Conservation (phyloP, 2,113 vertebrate species). For the Microcebus ravelobensis region DNA sequence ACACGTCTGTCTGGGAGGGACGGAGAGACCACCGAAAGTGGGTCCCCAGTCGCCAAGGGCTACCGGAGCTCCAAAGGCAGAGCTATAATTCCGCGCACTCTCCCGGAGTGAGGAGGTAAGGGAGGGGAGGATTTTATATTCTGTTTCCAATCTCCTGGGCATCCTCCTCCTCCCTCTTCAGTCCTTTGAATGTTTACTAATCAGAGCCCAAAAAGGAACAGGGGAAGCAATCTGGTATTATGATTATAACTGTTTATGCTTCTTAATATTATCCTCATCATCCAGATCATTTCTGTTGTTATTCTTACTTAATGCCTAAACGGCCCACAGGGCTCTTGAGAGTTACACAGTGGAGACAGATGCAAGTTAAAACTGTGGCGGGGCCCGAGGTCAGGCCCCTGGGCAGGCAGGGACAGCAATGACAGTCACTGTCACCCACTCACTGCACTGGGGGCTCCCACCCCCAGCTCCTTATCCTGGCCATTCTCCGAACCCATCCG, state of each 20-base stretch:
- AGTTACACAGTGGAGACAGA: neutral
- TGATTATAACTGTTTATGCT: conserved; percentile 26
- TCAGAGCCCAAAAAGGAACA: conserved; percentile 5
- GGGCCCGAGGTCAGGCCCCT: neutral
- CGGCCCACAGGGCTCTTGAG: neutral
- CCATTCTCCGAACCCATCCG: neutral
- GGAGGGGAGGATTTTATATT: neutral
- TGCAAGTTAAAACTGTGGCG: neutral
- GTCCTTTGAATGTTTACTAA: conserved; percentile 40
- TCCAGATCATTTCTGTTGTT: conserved; percentile 45
- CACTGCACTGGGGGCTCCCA: rapidly evolving
- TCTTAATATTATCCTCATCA: conserved; percentile 47
- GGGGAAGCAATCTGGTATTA: conserved; percentile 16
- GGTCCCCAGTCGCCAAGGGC: neutral
- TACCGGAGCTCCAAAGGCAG: neutral
- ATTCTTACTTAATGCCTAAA: conserved; percentile 55
- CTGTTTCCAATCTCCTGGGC: neutral
- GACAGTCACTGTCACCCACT: neutral
- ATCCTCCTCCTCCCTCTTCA: neutral
- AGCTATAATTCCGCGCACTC: neutral
- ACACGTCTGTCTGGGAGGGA: rapidly evolving
- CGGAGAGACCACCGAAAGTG: neutral
- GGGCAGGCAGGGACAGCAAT: neutral
- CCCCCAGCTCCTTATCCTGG: neutral
- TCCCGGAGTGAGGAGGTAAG: neutral